Evolutionary conservation across 1,140 invertebrate genomes (phyloP), one percentile per base, ranked within the genome.

Genomic region (Lasaia peninsularis): DNA sequence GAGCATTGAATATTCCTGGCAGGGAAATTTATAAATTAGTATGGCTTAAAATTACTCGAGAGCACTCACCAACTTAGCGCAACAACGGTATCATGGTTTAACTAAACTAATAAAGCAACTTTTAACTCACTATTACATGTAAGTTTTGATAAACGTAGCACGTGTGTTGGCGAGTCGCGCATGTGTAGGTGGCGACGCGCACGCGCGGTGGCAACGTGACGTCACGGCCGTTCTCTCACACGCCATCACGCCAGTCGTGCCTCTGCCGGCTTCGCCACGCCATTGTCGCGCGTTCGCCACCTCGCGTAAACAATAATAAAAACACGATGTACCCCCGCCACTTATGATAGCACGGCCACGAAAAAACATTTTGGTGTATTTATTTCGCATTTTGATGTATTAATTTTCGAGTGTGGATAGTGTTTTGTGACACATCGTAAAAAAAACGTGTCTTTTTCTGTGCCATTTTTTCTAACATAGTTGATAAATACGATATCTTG

Each of bases 401-500:
- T 83, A 59, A 75, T 75, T 85, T 44, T 82, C 49, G 62, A 63
- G 28, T 68, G 63, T 67, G 64, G 62, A 67, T 73, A 71, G 73
- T 74, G 73, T 71, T 69, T 67, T 67, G 71, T 73, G 70, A 62
- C 63, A 62, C 68, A 69, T 63, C 71, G 65, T 73, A 70, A 70
- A 73, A 60, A 81, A 52, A 80, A 69, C 77, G 80, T 88, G 83
- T 88, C 81, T 86, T 87, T n/a, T 84, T 86, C 81, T 80, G 83
- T 86, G 83, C 83, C 80, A 83, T 85, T 81, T 82, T 71, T 79
- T 68, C 58, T 71, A 69, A 66, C 37, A 37, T 72, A 69, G 69
- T 64, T 62, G 37, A 65, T 75, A 77, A 62, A 66, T 73, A 78
- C 62, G 64, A 72, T 81, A 78, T 72, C 69, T 84, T 73, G 74